Evolutionary conservation across 2,888 invertebrate genomes (phyloP).

Genomic region (Hipparchia sbordonii): DNA sequence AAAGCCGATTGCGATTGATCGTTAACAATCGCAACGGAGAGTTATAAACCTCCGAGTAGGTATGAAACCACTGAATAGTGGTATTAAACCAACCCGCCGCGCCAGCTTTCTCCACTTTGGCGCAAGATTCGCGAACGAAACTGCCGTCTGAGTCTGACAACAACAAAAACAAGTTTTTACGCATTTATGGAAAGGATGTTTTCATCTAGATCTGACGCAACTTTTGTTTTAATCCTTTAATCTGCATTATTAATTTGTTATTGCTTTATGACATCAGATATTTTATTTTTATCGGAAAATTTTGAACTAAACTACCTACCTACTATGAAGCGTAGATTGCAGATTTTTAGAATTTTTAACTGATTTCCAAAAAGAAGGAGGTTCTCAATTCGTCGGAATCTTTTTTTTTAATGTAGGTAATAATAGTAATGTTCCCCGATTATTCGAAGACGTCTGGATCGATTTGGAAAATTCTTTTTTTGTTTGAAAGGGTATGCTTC

Average conservation of each 20-base stretch:
- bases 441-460: too few relatives aligned
- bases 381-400: too few relatives aligned
- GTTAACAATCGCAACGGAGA: slow-evolving; percentile 4
- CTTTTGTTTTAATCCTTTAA: neutral
- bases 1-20: slow-evolving; percentile 6
- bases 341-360: too few relatives aligned
- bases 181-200: slow-evolving; percentile 7
- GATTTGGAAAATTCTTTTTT: too few relatives aligned
- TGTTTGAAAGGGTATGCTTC: too few relatives aligned
- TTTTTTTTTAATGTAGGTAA: too few relatives aligned
- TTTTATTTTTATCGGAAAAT: too few relatives aligned
- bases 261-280: neutral
- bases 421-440: too few relatives aligned
- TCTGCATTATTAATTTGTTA: neutral
- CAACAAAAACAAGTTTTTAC: slow-evolving; percentile 20
- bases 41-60: too few relatives aligned
- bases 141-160: neutral
- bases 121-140: slow-evolving; percentile 18
- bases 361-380: neutral
- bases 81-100: slow-evolving; percentile 9
- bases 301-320: neutral
- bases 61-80: neutral
- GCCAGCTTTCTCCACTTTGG: slow-evolving; percentile 24
- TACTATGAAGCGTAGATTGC: neutral
- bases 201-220: neutral